Evolutionary conservation across 2,797 vertebrate genomes (phyloP), one percentile per base, ranked within the genome.

Genomic region (Sebastes miniatus): DNA sequence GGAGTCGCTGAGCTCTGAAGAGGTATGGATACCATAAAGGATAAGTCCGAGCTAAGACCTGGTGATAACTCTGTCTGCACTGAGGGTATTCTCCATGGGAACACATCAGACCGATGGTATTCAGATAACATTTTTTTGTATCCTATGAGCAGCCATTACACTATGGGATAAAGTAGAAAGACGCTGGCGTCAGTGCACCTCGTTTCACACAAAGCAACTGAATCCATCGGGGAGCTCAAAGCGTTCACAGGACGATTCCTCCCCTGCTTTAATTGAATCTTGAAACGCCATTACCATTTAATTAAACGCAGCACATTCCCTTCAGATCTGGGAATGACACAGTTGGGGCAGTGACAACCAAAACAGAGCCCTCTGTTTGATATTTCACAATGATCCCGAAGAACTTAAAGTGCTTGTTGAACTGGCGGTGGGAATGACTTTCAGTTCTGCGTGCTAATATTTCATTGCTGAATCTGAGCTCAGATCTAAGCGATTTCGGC

Each of bases 81-180:
- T 11, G 39, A 58, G 36, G 27, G 36, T 68, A 31, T 81, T 56
- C 81, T 61, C 80, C 65, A 47, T 29, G 79, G 78, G 66, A 83
- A 73, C 63, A 88, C 87, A 82, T 88, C 87, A 89, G 79, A 57
- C 81, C 13, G 77, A 91, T 92, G 90, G 36, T 76, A 89, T 92
- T 92, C 58, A 72, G 91, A 93, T 88, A 88, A 82, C 39, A 9
- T n/a, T 43, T 83, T 83, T 79, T 78, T 83, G 6, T 14, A 91
- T 88, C 83, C 81, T 1, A 8, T 9, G 65, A 86, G 82, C 79
- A 32, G 77, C 65, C 72, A 66, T 82, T 77, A 80, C 79, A 61
- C 74, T 54, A 4, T 4, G 32, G 77, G 85, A 83, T 77, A 24
- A 80, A 72, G 81, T 6, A 56, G 32, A 83, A 66, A 79, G 87